phyloP scores from a whole-genome alignment of 2,888 invertebrate species.

The Chrysolina americana region DNA sequence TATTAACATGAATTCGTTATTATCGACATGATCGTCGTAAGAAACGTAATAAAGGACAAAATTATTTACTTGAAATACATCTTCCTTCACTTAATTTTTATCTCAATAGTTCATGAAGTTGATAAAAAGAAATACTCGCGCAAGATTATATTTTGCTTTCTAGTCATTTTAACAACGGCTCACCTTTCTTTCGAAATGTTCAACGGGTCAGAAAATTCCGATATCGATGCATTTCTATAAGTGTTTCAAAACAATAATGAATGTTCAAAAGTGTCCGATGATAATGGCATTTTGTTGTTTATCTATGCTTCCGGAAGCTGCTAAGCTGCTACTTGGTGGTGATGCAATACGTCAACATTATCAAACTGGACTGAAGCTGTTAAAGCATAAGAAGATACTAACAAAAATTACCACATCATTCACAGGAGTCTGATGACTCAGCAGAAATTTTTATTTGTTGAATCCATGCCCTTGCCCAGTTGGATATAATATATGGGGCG shows the following conservation, averaged over 20 bases:
- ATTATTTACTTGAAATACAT: conserved; percentile 8
- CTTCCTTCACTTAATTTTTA: conserved; percentile 9
- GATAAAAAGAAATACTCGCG: background rate
- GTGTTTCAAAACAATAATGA: conserved; percentile 19
- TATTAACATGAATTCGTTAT: background rate
- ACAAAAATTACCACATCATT: conserved; percentile 22
- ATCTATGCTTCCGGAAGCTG: conserved; percentile 24
- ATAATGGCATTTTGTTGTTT: conserved; percentile 21
- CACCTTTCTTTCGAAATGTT: too few species aligned
- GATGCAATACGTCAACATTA: conserved; percentile 19
- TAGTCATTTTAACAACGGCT: too few species aligned
- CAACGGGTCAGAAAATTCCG: conserved; percentile 23
- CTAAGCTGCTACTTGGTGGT: conserved; percentile 26
- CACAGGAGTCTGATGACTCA: conserved; percentile 7
- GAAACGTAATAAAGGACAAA: conserved; percentile 15
- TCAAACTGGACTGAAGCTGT: conserved; percentile 11
- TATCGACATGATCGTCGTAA: background rate
- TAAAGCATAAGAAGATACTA: background rate
- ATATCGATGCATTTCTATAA: conserved; percentile 29
- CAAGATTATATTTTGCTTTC: background rate
- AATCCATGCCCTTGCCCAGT: conserved; percentile 4
- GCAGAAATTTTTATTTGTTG: conserved; percentile 19
- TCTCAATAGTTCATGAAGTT: conserved; percentile 10
- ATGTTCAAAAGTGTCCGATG: conserved; percentile 25
- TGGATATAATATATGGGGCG: conserved; percentile 25